Conservation (phyloP, 2,113 vertebrate genomes). For the Calidris pygmaea region DNA sequence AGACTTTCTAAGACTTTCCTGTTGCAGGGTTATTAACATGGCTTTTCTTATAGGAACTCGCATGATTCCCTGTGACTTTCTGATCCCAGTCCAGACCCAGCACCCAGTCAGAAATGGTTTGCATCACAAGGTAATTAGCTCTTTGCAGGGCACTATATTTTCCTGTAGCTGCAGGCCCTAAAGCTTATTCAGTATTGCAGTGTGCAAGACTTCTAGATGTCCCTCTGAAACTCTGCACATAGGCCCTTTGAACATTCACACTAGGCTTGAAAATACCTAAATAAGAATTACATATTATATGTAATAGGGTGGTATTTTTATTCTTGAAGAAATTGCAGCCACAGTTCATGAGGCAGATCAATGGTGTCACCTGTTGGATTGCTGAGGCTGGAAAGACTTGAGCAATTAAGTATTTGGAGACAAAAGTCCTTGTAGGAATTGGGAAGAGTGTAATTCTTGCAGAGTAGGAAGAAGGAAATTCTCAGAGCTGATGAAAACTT, state of each 20-base stretch:
- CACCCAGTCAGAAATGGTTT: conserved; percentile 90
- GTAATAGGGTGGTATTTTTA: not conserved
- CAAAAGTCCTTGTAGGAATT: not conserved
- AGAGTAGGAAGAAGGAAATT: not conserved
- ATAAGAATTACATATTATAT: not conserved
- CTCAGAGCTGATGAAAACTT: not conserved
- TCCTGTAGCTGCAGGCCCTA: not conserved
- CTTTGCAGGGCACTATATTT: not conserved
- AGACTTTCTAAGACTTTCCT: not conserved
- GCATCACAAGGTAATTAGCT: conserved; percentile 87
- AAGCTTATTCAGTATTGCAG: not conserved
- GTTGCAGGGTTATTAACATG: not conserved
- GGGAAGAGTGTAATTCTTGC: not conserved
- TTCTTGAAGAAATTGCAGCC: not conserved
- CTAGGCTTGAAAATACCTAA: not conserved
- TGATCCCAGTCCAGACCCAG: conserved; percentile 93
- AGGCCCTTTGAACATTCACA: not conserved
- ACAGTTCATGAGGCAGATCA: not conserved
- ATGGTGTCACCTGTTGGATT: not conserved
- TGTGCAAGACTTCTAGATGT: not conserved
- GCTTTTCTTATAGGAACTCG: conserved; percentile 82
- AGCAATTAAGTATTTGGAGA: not conserved
- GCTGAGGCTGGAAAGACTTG: not conserved
- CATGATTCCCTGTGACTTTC: conserved; percentile 94
- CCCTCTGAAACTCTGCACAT: not conserved